These are phyloP conservation scores for Drosophila parabipectinata DNA, from an alignment of 1,140 invertebrate species.

Conservation along the genomic window DNA sequence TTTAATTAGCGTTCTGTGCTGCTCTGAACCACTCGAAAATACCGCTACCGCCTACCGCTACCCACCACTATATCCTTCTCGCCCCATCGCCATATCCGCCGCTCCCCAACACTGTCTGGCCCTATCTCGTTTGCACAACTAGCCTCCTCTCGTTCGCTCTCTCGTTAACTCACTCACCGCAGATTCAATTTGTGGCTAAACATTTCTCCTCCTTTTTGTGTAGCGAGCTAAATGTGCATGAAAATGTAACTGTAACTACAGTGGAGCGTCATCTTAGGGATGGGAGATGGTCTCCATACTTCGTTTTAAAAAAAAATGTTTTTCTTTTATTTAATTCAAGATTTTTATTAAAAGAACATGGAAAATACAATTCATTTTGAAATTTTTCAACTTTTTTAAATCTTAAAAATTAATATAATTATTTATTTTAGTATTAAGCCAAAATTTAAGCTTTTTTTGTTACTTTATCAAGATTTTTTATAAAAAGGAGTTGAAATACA, in stretches of 20 bases:
- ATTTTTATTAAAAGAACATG: background rate
- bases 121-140: background rate
- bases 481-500: no score
- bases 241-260: conserved; percentile 72
- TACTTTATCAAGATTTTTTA: no score
- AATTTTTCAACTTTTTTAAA: no score
- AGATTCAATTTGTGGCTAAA: conserved; percentile 78
- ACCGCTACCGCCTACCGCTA: conserved; percentile 14
- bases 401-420: no score
- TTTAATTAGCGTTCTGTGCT: conserved; percentile 78
- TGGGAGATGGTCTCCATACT: no score
- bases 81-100: background rate
- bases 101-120: background rate
- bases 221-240: conserved; percentile 81
- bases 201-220: conserved; percentile 79
- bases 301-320: no score
- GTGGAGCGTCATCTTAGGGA: background rate
- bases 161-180: conserved; percentile 68
- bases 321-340: background rate
- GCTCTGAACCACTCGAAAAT: conserved; percentile 67
- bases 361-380: no score
- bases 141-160: conserved; percentile 10
- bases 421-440: no score
- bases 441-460: no score
- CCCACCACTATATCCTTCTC: background rate